Conservation (phyloP, 2,113 vertebrate species). For the Donacobius atricapilla region DNA sequence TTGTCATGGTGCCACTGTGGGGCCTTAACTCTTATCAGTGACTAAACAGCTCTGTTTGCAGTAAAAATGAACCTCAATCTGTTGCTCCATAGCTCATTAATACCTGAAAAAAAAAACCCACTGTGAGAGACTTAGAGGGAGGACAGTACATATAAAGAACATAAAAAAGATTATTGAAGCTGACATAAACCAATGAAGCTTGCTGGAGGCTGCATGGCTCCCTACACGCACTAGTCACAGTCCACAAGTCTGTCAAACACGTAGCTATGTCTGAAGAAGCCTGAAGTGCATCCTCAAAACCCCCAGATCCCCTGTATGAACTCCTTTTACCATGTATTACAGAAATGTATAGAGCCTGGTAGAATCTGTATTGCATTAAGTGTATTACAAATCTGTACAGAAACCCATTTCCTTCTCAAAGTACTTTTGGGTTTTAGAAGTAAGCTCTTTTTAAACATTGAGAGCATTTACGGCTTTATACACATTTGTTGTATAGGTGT, state of each 20-base stretch:
- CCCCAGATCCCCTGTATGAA: neutral
- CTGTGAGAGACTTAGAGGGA: neutral
- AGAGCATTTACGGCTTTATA: neutral
- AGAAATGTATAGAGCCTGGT: neutral
- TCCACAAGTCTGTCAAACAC: neutral
- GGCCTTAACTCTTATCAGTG: neutral
- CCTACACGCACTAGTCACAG: neutral
- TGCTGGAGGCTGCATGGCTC: neutral
- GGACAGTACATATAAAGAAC: neutral
- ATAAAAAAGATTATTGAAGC: neutral
- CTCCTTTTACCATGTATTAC: neutral
- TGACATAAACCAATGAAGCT: neutral
- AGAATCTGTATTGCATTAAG: neutral
- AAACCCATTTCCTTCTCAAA: neutral
- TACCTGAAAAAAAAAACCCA: neutral
- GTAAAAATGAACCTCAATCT: neutral
- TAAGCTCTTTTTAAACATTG: neutral
- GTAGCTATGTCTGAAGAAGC: neutral
- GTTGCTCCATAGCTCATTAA: neutral
- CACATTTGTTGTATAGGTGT: neutral
- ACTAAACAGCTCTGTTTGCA: neutral
- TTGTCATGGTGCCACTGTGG: accelerated
- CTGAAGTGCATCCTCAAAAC: neutral
- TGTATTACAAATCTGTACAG: neutral
- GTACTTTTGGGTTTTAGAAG: neutral